Evolutionary conservation across 2,888 invertebrate genomes (phyloP).

Genomic region (Hyposoter didymator): DNA sequence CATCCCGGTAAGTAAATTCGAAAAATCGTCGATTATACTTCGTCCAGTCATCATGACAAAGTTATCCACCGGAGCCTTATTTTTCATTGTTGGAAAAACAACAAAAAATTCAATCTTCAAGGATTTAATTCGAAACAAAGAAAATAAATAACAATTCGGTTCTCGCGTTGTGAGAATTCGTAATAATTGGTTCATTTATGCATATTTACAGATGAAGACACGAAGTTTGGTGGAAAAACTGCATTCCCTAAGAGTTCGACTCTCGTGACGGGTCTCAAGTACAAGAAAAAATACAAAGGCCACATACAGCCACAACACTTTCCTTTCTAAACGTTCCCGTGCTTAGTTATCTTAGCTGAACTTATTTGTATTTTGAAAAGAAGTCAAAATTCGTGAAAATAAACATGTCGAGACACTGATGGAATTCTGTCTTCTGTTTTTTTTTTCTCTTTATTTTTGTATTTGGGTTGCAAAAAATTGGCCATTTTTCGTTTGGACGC

Average conservation of each 20-base stretch:
- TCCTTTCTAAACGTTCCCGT: slow-evolving; percentile 75
- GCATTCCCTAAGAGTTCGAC: slow-evolving; percentile 95
- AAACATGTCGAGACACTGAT: background rate
- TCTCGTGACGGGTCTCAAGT: slow-evolving; percentile 92
- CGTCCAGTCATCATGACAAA: background rate
- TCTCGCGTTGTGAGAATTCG: background rate
- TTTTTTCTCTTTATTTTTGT: background rate
- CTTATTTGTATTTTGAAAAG: slow-evolving; percentile 11
- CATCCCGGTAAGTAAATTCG: slow-evolving; percentile 88
- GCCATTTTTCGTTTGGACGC: background rate
- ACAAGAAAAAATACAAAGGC: slow-evolving; percentile 92
- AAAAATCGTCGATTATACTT: background rate
- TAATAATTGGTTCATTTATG: slow-evolving; percentile 16
- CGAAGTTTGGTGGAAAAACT: slow-evolving; percentile 90
- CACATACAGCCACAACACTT: slow-evolving; percentile 86
- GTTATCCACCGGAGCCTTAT: background rate
- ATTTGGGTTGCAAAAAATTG: no score
- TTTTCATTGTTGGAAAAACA: background rate
- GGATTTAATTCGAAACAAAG: background rate
- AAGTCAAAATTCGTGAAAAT: slow-evolving; percentile 21
- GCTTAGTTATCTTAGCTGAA: background rate
- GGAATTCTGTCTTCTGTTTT: background rate
- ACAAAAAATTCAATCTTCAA: background rate
- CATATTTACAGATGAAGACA: slow-evolving; percentile 87
- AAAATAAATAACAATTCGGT: background rate